These are phyloP conservation scores for Merluccius polli DNA, from an alignment of 2,797 vertebrate genomes.

Conservation along the genomic window DNA sequence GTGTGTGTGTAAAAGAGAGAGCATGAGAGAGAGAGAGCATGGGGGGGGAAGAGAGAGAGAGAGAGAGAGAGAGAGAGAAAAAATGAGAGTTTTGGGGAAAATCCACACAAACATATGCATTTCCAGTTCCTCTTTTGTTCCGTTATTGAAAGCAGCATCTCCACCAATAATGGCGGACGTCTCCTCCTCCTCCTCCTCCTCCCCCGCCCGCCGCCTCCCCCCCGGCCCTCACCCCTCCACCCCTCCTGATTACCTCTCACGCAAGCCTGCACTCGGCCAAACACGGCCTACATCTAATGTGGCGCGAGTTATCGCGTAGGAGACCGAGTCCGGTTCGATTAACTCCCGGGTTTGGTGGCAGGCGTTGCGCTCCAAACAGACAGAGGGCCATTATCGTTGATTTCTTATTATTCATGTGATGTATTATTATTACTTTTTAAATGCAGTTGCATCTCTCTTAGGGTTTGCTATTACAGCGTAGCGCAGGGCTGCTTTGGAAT, in stretches of 20 bases:
- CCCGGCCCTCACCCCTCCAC: slow-evolving; percentile 63
- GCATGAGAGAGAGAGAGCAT: not conserved
- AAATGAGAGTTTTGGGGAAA: slow-evolving; percentile 44
- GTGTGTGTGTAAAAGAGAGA: slow-evolving; percentile 2
- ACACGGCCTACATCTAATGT: slow-evolving; percentile 32
- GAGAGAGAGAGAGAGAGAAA: not conserved
- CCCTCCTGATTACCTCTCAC: slow-evolving; percentile 57
- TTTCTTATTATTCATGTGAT: not conserved
- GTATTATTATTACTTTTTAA: not conserved
- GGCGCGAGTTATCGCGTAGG: slow-evolving; percentile 22
- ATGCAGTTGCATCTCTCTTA: not conserved
- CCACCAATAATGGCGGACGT: slow-evolving; percentile 68
- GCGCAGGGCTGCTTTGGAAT: not conserved
- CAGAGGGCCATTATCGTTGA: not conserved
- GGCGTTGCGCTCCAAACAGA: slow-evolving; percentile 11
- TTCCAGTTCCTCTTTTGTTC: slow-evolving; percentile 81
- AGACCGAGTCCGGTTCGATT: slow-evolving; percentile 25
- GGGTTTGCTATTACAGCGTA: too few relatives aligned
- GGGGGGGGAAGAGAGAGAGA: not conserved
- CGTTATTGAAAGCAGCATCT: slow-evolving; percentile 81
- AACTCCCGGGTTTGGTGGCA: slow-evolving; percentile 43
- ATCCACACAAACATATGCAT: slow-evolving; percentile 78
- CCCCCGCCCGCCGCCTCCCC: slow-evolving; percentile 30
- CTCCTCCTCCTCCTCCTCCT: slow-evolving; percentile 35
- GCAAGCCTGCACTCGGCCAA: slow-evolving; percentile 42